phyloP scores from a whole-genome alignment of 2,888 invertebrate genomes.

The Amorpha juglandis region DNA sequence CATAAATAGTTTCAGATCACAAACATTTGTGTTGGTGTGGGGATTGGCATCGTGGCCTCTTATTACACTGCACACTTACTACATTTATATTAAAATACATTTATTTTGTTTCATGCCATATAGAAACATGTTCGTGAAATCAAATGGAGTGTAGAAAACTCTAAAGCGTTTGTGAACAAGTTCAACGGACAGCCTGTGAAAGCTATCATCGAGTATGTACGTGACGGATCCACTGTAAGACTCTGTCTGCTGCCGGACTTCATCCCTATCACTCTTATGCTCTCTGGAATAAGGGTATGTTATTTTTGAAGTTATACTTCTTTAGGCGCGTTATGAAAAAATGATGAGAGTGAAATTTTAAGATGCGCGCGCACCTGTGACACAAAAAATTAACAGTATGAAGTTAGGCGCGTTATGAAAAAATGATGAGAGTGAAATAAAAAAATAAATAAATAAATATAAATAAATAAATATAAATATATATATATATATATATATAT shows the following conservation, averaged over 20 bases:
- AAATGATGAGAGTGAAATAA: no score
- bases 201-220: constrained; percentile 98
- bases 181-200: constrained; percentile 93
- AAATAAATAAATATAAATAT: no score
- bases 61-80: not conserved
- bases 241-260: constrained; percentile 95
- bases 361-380: no score
- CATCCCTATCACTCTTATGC: constrained; percentile 96
- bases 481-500: no score
- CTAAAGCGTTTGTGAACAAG: constrained; percentile 89
- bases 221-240: constrained; percentile 98
- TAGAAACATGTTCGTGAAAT: constrained; percentile 92
- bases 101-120: constrained; percentile 24
- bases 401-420: no score
- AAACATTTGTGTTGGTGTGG: not conserved
- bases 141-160: constrained; percentile 94
- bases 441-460: no score
- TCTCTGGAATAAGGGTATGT: constrained; percentile 94
- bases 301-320: no score
- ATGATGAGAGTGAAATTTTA: no score
- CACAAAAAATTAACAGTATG: no score
- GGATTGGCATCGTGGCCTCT: not conserved
- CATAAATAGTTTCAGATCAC: not conserved
- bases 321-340: no score
- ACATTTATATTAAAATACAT: not conserved